These are phyloP conservation scores for Rambutsinella grinnellia DNA, from an alignment of 2,888 invertebrate genomes.

Conservation along the genomic window DNA sequence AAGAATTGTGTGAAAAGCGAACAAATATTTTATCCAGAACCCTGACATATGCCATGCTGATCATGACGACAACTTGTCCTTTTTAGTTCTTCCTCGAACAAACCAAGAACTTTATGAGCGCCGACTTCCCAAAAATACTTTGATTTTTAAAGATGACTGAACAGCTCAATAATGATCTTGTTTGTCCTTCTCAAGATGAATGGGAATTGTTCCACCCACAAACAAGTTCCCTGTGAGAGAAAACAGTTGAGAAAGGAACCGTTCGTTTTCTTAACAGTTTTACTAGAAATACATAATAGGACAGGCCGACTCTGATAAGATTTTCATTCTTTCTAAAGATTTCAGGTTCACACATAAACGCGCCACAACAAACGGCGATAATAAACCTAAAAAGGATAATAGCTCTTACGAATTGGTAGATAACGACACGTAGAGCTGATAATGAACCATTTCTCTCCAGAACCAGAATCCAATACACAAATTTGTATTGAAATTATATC, in stretches of 20 bases:
- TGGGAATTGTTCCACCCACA: constrained; percentile 33
- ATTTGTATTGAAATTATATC: too few relatives aligned
- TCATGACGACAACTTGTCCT: constrained; percentile 15
- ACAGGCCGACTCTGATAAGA: constrained; percentile 34
- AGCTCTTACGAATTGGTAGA: too few relatives aligned
- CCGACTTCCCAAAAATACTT: constrained; percentile 6
- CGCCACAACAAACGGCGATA: constrained; percentile 41
- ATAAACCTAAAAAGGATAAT: constrained; percentile 4
- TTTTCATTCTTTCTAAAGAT: background rate
- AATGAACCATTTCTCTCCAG: too few relatives aligned
- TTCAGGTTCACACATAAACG: constrained; percentile 29
- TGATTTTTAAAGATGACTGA: constrained; percentile 3
- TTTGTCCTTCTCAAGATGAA: constrained; percentile 36
- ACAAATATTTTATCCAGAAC: background rate
- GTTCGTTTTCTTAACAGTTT: background rate
- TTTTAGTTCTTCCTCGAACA: too few relatives aligned
- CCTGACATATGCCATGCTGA: background rate
- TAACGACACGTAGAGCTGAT: too few relatives aligned
- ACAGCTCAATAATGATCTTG: constrained; percentile 10
- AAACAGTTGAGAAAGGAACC: background rate
- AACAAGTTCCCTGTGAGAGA: constrained; percentile 24
- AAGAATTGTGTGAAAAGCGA: background rate
- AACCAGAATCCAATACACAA: too few relatives aligned
- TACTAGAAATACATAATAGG: constrained; percentile 13
- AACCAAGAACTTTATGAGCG: background rate